A percentile compares a stretch with the other conserved stretches of the same genome.
Conservation (phyloP, 1,140 invertebrate species). For the Temnothorax longispinosus region DNA sequence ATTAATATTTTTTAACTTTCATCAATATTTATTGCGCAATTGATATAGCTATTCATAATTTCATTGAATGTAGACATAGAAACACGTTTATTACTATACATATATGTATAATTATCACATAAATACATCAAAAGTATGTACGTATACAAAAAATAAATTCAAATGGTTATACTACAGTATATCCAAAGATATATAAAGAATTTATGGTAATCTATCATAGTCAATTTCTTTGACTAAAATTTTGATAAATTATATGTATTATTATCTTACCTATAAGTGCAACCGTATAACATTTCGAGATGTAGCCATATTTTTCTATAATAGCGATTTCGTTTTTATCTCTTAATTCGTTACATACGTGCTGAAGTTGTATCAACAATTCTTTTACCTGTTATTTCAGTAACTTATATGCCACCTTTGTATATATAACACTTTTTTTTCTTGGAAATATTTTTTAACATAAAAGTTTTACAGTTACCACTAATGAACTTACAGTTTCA, state of each 20-base stretch:
- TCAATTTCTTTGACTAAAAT: neutral
- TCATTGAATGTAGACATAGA: neutral
- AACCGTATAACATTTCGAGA: neutral
- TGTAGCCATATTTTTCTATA: neutral
- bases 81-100: neutral
- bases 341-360: neutral
- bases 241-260: neutral
- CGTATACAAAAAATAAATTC: too few species aligned
- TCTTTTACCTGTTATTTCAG: neutral
- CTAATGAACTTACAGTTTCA: neutral
- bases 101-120: neutral
- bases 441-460: neutral
- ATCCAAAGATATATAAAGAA: too few species aligned
- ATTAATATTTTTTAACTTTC: neutral
- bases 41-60: neutral
- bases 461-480: neutral
- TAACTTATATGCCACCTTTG: neutral
- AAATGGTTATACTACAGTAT: too few species aligned
- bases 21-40: neutral
- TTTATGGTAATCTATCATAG: too few species aligned
- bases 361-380: neutral
- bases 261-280: neutral
- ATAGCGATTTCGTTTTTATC: conserved; percentile 8
- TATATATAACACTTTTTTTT: too few species aligned
- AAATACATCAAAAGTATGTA: neutral